Conservation (phyloP, 2,113 vertebrate genomes). For the Brachirus orientalis region DNA sequence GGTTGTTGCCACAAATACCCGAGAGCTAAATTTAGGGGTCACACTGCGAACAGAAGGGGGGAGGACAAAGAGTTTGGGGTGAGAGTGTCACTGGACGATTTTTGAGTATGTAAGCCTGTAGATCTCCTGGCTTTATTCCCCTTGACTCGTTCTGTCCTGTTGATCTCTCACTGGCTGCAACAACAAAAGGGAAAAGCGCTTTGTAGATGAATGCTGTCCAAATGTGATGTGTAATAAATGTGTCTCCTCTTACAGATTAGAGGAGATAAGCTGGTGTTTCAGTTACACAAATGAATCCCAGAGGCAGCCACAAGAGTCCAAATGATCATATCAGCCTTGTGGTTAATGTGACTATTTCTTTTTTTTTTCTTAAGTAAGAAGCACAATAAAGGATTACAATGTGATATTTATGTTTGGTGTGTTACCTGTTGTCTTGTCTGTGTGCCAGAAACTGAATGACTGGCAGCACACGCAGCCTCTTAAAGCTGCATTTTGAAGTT, state of each 20-base stretch:
- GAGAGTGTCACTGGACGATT: conserved; percentile 19
- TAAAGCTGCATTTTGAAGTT: no score
- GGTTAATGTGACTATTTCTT: no score
- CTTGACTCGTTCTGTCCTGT: neutral
- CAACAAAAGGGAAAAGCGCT: conserved; percentile 38
- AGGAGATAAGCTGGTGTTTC: neutral
- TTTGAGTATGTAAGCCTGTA: conserved; percentile 19
- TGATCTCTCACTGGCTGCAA: conserved; percentile 28
- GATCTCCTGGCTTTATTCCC: conserved; percentile 34
- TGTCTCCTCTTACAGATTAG: conserved; percentile 11
- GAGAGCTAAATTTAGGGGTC: conserved; percentile 69
- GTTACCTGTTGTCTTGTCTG: no score
- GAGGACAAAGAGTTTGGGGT: conserved; percentile 29
- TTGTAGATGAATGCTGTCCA: conserved; percentile 1
- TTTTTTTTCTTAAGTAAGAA: no score
- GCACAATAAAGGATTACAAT: no score
- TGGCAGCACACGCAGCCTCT: no score
- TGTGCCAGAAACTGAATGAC: no score
- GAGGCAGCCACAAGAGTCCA: neutral
- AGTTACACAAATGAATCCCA: neutral
- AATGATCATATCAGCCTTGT: neutral
- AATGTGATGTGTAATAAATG: conserved; percentile 1
- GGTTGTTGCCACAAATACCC: conserved; percentile 42
- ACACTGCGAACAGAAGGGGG: conserved; percentile 20
- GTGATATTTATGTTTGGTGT: no score